phyloP scores from a whole-genome alignment of 2,888 invertebrate genomes.

The Alloplasta piceator region DNA sequence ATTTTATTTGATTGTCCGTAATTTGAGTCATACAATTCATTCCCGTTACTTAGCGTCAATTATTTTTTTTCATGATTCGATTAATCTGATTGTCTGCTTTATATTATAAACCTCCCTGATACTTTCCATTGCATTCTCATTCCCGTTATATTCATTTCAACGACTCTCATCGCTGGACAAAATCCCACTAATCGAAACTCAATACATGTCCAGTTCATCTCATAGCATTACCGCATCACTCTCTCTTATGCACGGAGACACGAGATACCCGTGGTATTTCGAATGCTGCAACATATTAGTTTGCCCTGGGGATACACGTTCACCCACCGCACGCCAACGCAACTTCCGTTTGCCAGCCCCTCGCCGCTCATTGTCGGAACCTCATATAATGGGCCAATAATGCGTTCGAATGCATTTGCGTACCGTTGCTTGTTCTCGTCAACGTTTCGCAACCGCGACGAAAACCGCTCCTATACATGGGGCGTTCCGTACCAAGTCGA shows the following conservation, averaged over 20 bases:
- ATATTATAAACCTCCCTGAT: not conserved
- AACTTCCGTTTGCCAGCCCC: not conserved
- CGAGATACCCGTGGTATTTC: constrained; percentile 48
- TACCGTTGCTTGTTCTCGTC: constrained; percentile 34
- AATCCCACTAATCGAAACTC: constrained; percentile 49
- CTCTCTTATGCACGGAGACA: constrained; percentile 26
- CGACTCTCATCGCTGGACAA: not conserved
- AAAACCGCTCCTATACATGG: constrained; percentile 51
- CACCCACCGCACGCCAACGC: constrained; percentile 11
- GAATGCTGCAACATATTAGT: constrained; percentile 53
- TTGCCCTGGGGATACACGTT: constrained; percentile 60
- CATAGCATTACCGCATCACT: constrained; percentile 7
- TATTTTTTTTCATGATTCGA: not conserved
- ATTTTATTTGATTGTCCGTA: not conserved
- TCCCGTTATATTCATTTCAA: not conserved
- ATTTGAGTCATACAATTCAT: not conserved
- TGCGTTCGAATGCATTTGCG: constrained; percentile 59
- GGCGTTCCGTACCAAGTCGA: no score
- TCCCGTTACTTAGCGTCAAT: not conserved
- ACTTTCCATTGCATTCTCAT: constrained; percentile 2
- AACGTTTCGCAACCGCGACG: constrained; percentile 33
- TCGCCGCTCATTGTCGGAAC: constrained; percentile 32
- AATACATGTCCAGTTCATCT: constrained; percentile 38
- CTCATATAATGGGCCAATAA: constrained; percentile 69
- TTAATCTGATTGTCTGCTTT: not conserved